Evolutionary conservation across 2,888 invertebrate species (phyloP), one percentile per base, ranked within the genome.

Genomic region (Morpho achilles): DNA sequence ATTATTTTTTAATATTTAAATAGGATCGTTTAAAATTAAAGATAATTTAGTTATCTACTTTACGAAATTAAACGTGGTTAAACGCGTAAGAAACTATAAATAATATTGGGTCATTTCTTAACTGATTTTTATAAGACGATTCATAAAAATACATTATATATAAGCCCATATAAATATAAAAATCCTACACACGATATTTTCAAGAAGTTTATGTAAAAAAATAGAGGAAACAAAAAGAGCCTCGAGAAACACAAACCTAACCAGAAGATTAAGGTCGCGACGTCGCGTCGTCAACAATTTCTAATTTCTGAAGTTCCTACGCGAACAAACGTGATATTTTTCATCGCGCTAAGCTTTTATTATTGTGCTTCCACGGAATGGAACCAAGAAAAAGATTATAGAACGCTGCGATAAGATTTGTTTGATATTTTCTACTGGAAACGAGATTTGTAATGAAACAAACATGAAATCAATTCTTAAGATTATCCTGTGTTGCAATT

Each of bases 301-400:
- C 65, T 64, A 64, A 64, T 65, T 63, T 62, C 60, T 55, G 56
- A 61, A 60, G 58, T 65, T 59, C 58, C 53, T 42, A 50, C 52
- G 53, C 58, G 63, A 52, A 51, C 62, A 57, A 59, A 60, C 53
- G 59, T 56, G 58, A 63, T 67, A 64, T 61, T 64, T 60, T 64
- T 65, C 61, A 63, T 63, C 63, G 61, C 58, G 55, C 61, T 65
- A 64, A 68, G 61, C 64, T 63, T 63, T 59, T 64, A 64, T 63
- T 68, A 62, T 62, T 62, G 61, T 57, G 48, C 53, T 45, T 42
- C 50, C 60, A 61, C 43, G 53, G 59, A 59, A 61, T 62, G 51
- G 47, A 56, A 58, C 58, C 49, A 49, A 41, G 50, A 53, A 53
- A 60, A 62, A 60, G 55, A 59, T 59, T 61, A 63, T 53, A 44